Conservation (phyloP, 2,113 vertebrate genomes). For the Danionella cerebrum region DNA sequence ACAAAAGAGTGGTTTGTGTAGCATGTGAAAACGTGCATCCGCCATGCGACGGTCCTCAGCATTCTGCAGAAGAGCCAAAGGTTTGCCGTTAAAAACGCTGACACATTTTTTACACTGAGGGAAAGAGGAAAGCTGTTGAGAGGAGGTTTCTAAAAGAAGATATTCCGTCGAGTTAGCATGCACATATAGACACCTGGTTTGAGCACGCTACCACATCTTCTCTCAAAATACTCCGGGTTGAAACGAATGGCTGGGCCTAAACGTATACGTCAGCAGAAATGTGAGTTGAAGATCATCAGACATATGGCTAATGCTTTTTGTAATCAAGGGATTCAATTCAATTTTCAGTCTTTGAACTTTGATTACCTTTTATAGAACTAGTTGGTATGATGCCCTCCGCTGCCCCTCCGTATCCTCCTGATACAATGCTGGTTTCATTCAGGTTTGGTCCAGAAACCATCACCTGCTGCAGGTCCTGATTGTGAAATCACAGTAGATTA, state of each 20-base stretch:
- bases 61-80: constrained; percentile 6
- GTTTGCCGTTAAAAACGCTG: neutral
- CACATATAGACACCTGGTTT: constrained; percentile 60
- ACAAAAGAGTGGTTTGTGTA: neutral
- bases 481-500: neutral
- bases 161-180: neutral
- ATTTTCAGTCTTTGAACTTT: neutral
- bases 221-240: constrained; percentile 67
- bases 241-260: constrained; percentile 62
- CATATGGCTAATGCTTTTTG: neutral
- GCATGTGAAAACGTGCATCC: neutral
- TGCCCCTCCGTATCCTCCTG: constrained; percentile 88
- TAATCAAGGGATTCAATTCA: neutral
- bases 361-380: constrained; percentile 72
- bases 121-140: neutral
- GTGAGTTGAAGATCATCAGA: neutral
- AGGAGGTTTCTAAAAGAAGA: constrained; percentile 1
- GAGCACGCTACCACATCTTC: constrained; percentile 50
- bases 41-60: neutral
- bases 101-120: neutral
- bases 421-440: constrained; percentile 95
- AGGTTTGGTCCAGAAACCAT: constrained; percentile 97
- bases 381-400: constrained; percentile 87
- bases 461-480: constrained; percentile 92
- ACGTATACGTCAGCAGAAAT: constrained; percentile 47